These are phyloP conservation scores for Erinaceus europaeus DNA, from an alignment of 2,113 vertebrate species.

Conservation along the genomic window DNA sequence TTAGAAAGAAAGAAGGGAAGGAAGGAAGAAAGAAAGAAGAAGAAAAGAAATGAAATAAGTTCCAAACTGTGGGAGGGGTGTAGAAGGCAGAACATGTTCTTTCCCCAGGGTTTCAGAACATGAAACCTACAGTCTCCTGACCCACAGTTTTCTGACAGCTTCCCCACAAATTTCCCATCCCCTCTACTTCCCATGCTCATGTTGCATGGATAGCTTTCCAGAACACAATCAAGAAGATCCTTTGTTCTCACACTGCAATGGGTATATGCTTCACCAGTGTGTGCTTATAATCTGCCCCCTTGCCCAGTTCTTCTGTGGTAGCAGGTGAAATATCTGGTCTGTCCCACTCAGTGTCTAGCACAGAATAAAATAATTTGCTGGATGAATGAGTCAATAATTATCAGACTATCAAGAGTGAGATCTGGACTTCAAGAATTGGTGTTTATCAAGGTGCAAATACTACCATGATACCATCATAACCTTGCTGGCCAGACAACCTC, in stretches of 20 bases:
- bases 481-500: too few relatives aligned
- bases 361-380: not conserved
- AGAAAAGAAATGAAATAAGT: too few relatives aligned
- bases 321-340: not conserved
- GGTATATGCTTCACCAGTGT: not conserved
- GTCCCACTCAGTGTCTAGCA: not conserved
- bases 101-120: not conserved
- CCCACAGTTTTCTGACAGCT: not conserved
- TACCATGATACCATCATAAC: too few relatives aligned
- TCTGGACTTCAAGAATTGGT: not conserved
- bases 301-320: not conserved
- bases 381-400: not conserved
- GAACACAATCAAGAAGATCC: not conserved
- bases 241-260: not conserved
- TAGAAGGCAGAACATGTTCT: too few relatives aligned
- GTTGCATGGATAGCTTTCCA: conserved; percentile 50
- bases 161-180: not conserved
- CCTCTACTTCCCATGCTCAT: conserved; percentile 79
- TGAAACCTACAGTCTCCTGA: not conserved
- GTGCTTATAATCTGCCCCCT: not conserved
- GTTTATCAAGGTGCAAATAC: too few relatives aligned
- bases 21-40: too few relatives aligned
- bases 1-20: too few relatives aligned
- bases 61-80: too few relatives aligned
- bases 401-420: not conserved